A percentile compares a stretch with the other conserved stretches of the same genome.
Conservation (phyloP, 2,113 vertebrate species). For the Scytalopus superciliaris region DNA sequence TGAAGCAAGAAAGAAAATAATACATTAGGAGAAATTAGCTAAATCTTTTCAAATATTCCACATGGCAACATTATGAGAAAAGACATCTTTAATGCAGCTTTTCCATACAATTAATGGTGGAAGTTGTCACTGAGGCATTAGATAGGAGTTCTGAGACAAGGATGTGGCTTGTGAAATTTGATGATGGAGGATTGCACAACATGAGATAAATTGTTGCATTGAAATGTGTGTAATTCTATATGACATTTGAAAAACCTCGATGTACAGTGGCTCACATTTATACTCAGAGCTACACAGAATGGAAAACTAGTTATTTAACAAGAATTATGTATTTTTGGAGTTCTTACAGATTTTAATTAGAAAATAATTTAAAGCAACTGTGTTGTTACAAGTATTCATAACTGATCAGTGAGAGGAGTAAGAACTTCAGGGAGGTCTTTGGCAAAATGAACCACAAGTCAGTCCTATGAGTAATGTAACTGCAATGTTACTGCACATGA, state of each 20-base stretch:
- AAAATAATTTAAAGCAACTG: not conserved
- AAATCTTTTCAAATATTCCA: not conserved
- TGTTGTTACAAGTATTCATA: not conserved
- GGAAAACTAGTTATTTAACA: not conserved
- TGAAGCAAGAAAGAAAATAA: not conserved
- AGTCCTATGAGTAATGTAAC: not conserved
- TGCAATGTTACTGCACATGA: not conserved
- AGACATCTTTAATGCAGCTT: not conserved
- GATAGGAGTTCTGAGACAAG: not conserved
- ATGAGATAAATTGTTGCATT: not conserved
- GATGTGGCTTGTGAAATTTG: not conserved
- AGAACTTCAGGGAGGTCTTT: not conserved
- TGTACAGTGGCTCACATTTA: not conserved
- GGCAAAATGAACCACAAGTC: not conserved
- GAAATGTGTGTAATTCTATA: not conserved
- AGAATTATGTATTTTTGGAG: not conserved
- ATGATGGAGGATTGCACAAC: fast-evolving
- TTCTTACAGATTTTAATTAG: not conserved
- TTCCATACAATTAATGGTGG: not conserved
- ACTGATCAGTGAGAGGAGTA: not conserved
- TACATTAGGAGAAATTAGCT: not conserved
- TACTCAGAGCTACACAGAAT: not conserved
- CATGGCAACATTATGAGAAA: not conserved
- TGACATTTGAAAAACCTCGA: not conserved
- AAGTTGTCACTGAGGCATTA: not conserved